A percentile compares a stretch with the other conserved stretches of the same genome.
These are phyloP conservation scores for Miniopterus natalensis DNA, from an alignment of 2,113 vertebrate genomes.

Conservation along the genomic window DNA sequence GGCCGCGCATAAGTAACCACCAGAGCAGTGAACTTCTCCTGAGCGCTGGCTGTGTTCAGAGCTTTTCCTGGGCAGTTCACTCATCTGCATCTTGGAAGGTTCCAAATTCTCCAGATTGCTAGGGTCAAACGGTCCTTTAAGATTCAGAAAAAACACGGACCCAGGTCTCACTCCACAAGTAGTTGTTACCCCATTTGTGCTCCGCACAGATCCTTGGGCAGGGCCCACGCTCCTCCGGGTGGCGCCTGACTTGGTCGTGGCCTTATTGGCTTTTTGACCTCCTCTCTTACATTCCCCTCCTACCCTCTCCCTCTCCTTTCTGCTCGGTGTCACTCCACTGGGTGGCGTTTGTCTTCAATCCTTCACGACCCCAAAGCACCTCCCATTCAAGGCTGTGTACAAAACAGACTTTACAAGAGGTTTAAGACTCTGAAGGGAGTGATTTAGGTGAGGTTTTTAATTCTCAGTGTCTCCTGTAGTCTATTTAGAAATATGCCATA, in stretches of 20 bases:
- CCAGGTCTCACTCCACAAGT: not conserved
- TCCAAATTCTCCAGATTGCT: not conserved
- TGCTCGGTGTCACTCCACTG: not conserved
- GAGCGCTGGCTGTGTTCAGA: not conserved
- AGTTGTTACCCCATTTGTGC: too few species aligned
- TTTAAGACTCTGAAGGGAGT: not conserved
- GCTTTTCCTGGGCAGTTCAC: not conserved
- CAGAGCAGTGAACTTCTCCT: not conserved
- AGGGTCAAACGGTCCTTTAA: not conserved
- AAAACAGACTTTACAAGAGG: conserved; percentile 3
- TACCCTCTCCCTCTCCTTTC: not conserved
- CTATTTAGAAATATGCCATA: not conserved
- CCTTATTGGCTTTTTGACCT: not conserved
- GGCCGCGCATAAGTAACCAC: not conserved
- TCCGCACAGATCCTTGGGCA: not conserved
- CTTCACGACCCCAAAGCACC: not conserved
- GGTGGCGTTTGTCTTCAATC: not conserved
- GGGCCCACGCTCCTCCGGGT: not conserved
- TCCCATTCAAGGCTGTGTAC: not conserved
- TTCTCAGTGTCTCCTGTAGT: not conserved
- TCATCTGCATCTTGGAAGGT: not conserved
- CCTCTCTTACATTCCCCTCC: not conserved
- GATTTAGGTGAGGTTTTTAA: conserved; percentile 1
- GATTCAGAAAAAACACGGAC: not conserved
- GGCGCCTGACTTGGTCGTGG: not conserved